Conservation (phyloP, 64 coral and sea anemone species). For the Montipora cactus region DNA sequence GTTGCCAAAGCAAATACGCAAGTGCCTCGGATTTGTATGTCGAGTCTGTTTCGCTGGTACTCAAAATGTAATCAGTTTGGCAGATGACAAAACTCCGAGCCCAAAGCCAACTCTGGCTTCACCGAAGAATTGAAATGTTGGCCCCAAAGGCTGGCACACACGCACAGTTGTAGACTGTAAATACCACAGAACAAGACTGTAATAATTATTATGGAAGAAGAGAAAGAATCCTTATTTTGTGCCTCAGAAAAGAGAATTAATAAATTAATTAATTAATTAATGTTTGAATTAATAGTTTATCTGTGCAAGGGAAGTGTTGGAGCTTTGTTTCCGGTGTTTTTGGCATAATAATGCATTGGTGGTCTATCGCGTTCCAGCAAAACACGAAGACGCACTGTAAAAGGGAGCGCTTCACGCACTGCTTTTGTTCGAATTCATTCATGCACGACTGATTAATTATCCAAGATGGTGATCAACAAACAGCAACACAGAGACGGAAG, state of each 20-base stretch:
- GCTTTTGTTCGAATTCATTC: too few species aligned
- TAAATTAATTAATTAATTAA: constrained; percentile 68
- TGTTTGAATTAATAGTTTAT: neutral
- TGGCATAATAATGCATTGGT: too few species aligned
- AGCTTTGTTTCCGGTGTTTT: too few species aligned
- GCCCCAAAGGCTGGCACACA: neutral
- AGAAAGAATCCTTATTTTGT: constrained; percentile 89
- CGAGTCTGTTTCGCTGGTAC: neutral
- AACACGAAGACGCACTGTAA: too few species aligned
- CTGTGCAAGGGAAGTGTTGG: too few species aligned
- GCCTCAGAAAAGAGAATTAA: constrained; percentile 47
- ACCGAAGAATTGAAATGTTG: constrained; percentile 17
- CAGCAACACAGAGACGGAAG: too few species aligned
- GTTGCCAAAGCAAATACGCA: neutral
- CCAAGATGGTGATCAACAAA: too few species aligned
- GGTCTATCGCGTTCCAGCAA: too few species aligned
- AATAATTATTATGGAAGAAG: constrained; percentile 88
- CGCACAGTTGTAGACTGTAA: constrained; percentile 8
- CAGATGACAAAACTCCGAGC: neutral
- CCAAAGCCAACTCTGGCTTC: neutral
- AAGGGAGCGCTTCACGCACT: too few species aligned
- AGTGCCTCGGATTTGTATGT: neutral
- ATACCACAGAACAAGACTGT: constrained; percentile 66
- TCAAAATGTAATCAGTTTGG: neutral
- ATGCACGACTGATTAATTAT: too few species aligned